phyloP scores from a whole-genome alignment of 2,888 invertebrate species.

The Tupiocoris notatus region DNA sequence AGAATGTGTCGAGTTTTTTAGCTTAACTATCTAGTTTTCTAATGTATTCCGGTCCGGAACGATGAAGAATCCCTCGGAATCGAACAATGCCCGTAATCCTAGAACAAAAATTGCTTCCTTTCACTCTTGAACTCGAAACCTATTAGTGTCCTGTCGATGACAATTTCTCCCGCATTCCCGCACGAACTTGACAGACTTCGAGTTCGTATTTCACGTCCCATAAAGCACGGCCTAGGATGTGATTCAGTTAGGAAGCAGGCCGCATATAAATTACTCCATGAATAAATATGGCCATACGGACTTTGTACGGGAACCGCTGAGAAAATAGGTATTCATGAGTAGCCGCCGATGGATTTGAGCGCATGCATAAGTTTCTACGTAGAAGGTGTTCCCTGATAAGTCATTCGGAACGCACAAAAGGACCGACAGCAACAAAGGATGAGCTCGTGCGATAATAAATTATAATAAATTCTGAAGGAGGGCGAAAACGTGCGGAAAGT shows the following conservation, averaged over 20 bases:
- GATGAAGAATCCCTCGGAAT: too few relatives aligned
- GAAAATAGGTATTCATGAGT: slow-evolving; percentile 35
- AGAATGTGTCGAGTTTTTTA: too few relatives aligned
- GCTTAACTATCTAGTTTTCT: too few relatives aligned
- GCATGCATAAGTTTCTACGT: slow-evolving; percentile 31
- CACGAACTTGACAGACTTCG: too few relatives aligned
- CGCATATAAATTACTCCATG: slow-evolving; percentile 38
- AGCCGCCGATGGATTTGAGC: slow-evolving; percentile 34
- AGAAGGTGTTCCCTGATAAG: slow-evolving; percentile 18
- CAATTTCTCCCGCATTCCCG: too few relatives aligned
- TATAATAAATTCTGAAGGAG: slow-evolving; percentile 33
- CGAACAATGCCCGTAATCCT: too few relatives aligned
- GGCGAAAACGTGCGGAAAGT: slow-evolving; percentile 15
- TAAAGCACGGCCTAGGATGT: background rate
- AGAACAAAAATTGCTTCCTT: too few relatives aligned
- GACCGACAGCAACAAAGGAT: slow-evolving; percentile 17
- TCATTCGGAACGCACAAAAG: slow-evolving; percentile 30
- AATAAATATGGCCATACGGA: slow-evolving; percentile 36
- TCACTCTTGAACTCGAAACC: too few relatives aligned
- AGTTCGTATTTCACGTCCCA: slow-evolving; percentile 1
- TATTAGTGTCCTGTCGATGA: too few relatives aligned
- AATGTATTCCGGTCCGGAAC: too few relatives aligned
- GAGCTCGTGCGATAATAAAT: slow-evolving; percentile 30
- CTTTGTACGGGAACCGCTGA: slow-evolving; percentile 21
- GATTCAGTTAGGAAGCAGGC: slow-evolving; percentile 31